Evolutionary conservation across 2,797 vertebrate species (phyloP).

Genomic region (Eutrigla gurnardus): DNA sequence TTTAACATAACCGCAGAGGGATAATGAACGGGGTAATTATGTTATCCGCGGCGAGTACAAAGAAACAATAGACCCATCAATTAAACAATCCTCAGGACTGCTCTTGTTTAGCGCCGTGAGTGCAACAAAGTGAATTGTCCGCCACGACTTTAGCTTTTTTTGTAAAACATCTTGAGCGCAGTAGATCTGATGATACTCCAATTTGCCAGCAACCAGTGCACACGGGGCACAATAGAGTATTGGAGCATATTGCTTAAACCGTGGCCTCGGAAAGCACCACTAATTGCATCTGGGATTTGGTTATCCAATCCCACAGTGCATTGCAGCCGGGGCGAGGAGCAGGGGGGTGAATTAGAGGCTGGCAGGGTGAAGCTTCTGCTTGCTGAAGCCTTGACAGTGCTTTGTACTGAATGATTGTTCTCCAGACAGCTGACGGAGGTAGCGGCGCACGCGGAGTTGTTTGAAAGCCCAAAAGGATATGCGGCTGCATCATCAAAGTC

Average conservation of each 20-base stretch:
- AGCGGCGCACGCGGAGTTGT: conserved; percentile 78
- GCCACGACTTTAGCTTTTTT: conserved; percentile 68
- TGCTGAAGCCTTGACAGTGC: conserved; percentile 86
- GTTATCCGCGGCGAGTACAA: conserved; percentile 69
- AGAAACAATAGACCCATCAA: conserved; percentile 75
- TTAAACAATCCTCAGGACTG: conserved; percentile 70
- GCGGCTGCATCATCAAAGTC: conserved; percentile 87
- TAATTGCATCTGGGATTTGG: conserved; percentile 87
- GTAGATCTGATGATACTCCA: conserved; percentile 74
- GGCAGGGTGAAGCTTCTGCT: conserved; percentile 81
- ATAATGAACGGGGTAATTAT: conserved; percentile 75
- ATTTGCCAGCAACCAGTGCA: conserved; percentile 71
- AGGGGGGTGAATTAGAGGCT: conserved; percentile 82
- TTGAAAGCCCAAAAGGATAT: conserved; percentile 88
- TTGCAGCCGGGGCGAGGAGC: conserved; percentile 75
- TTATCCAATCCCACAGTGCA: conserved; percentile 84
- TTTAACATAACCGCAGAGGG: conserved; percentile 73
- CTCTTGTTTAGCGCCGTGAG: conserved; percentile 66
- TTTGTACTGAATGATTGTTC: conserved; percentile 89
- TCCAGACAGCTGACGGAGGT: conserved; percentile 88
- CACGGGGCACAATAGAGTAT: conserved; percentile 71
- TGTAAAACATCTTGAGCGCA: conserved; percentile 65
- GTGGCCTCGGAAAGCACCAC: conserved; percentile 82
- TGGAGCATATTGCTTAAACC: conserved; percentile 80
- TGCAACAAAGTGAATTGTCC: conserved; percentile 74